Percentiles rank a stretch among this genome's conserved stretches.
These are phyloP conservation scores for Rotaria macrura DNA, from an alignment of 2,888 invertebrate species.

Conservation along the genomic window DNA sequence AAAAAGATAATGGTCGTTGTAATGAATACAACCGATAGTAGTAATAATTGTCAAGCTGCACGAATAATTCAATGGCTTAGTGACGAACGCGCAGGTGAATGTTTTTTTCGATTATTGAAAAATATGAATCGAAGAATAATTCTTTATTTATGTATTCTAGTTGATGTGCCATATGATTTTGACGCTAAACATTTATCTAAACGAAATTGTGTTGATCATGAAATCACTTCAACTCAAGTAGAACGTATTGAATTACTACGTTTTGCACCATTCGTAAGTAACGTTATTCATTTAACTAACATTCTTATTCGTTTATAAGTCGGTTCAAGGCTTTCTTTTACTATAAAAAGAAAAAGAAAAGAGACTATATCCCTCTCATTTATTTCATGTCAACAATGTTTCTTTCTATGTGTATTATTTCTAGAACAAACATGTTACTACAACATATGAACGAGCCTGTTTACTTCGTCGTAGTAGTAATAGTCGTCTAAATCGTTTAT, in stretches of 20 bases:
- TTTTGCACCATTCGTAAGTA: background rate
- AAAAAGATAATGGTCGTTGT: background rate
- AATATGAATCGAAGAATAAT: background rate
- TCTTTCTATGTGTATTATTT: background rate
- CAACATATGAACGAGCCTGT: background rate
- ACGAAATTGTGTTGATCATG: background rate
- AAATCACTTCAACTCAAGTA: background rate
- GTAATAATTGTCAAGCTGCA: background rate
- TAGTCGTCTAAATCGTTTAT: background rate
- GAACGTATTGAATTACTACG: background rate
- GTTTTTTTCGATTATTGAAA: no score
- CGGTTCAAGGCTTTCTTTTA: background rate
- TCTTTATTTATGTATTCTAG: background rate
- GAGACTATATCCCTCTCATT: background rate
- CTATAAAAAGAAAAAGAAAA: background rate
- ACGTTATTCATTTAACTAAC: background rate
- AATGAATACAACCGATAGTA: background rate
- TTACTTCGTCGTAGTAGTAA: background rate
- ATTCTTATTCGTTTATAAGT: background rate
- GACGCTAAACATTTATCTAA: background rate
- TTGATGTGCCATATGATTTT: background rate
- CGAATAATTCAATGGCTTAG: background rate
- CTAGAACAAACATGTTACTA: constrained; percentile 14
- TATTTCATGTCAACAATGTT: constrained; percentile 3
- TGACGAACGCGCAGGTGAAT: background rate